These are phyloP conservation scores for Zootoca vivipara DNA, from an alignment of 2,113 vertebrate species.

Conservation along the genomic window DNA sequence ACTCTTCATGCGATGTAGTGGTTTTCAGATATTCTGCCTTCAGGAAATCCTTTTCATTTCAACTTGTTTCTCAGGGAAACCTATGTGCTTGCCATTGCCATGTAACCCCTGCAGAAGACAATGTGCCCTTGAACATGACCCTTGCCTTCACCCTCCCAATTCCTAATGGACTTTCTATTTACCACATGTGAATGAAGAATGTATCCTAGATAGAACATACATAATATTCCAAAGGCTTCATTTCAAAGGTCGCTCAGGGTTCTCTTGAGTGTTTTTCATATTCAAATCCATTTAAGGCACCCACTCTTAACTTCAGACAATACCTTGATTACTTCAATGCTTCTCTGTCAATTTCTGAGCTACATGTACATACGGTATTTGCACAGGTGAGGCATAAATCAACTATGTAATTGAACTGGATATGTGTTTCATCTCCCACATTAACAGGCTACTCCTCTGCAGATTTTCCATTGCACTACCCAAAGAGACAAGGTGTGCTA, in stretches of 20 bases:
- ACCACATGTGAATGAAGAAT: not conserved
- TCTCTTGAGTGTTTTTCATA: not conserved
- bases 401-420: not conserved
- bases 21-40: too few species aligned
- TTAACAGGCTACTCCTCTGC: not conserved
- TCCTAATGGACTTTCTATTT: not conserved
- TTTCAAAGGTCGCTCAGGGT: not conserved
- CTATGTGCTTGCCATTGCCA: too few species aligned
- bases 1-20: not conserved
- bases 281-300: not conserved
- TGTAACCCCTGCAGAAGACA: not conserved
- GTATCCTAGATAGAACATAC: not conserved
- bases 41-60: not conserved
- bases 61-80: not conserved
- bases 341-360: not conserved
- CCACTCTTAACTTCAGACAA: too few species aligned
- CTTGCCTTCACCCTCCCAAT: not conserved
- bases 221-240: not conserved
- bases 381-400: not conserved
- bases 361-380: not conserved
- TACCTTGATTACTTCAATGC: not conserved
- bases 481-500: too few species aligned
- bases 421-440: not conserved
- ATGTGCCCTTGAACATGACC: not conserved
- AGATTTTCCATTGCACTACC: not conserved